Evolutionary conservation across 1,140 invertebrate species (phyloP), one percentile per base, ranked within the genome.

Genomic region (Hesperophylax magnus): DNA sequence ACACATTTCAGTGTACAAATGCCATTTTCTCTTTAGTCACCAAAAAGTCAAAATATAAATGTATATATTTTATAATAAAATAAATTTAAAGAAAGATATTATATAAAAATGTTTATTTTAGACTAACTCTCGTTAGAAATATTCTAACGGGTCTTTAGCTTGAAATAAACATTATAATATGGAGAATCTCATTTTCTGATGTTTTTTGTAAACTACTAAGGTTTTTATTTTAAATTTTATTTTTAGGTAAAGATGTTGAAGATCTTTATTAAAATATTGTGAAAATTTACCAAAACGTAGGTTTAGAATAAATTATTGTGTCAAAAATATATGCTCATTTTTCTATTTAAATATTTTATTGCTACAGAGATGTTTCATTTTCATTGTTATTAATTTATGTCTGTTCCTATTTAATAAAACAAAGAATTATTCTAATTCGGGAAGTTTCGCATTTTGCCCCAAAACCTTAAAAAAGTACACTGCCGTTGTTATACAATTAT

Each of bases 1-100:
- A 69, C 34, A 69, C 34, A 18, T 31, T 31, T 69, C 65, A 69
- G 34, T 63, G 61, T 69, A 69, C 65, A 69, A 69, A 69, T 63
- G 65, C 65, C 65, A 69, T 69, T 39, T 17, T 39, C 3, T 39
- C n/a, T 39, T 69, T 69, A 69, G 65, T 69, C 65, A 69, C 20
- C 5, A 8, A n/a, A 39, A 39, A 69, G 61, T 27, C 7, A 15
- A 47, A 69, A 69, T 47, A 69, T 8, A 34, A 20, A 20, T 63
- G 60, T 11, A 18, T 47, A 69, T 69, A 69, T 39, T n/a, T 79
- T 69, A 53, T 67, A 14, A 27, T 47, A 78, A 39, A 60, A 67
- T 61, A 31, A 31, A 7, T 31, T 31, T 31, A 31, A 7, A 31
- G 31, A 31, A 31, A 3, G 31, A 31, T 31, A 31, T 31, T 31